These are phyloP conservation scores for Campaea margaritaria DNA, from an alignment of 2,888 invertebrate species.

Conservation along the genomic window DNA sequence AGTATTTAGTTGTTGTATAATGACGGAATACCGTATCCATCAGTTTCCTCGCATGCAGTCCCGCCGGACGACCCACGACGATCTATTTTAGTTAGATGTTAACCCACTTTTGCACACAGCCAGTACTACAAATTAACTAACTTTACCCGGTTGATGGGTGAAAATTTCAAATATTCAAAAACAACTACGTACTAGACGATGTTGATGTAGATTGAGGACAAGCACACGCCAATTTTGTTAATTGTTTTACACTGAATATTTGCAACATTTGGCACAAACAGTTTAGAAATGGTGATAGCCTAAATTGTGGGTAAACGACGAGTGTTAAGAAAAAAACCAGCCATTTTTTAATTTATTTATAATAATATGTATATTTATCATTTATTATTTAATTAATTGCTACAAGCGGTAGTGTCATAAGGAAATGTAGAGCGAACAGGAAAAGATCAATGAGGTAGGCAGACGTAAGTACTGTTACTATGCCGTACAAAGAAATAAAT, in stretches of 20 bases:
- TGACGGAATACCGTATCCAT: constrained; percentile 50
- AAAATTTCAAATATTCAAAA: constrained; percentile 30
- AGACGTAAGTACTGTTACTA: no score
- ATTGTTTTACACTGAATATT: constrained; percentile 14
- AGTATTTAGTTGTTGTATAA: constrained; percentile 5
- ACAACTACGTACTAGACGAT: constrained; percentile 11
- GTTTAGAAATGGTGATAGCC: constrained; percentile 5
- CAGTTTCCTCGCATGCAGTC: constrained; percentile 41
- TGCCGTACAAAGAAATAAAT: neutral
- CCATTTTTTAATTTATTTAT: no score
- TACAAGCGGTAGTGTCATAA: no score
- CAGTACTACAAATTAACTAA: constrained; percentile 70
- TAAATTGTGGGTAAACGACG: neutral
- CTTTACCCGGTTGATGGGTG: constrained; percentile 54
- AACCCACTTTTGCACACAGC: constrained; percentile 70
- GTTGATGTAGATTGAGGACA: constrained; percentile 23
- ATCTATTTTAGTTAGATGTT: constrained; percentile 73
- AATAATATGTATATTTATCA: no score
- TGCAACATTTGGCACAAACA: constrained; percentile 9
- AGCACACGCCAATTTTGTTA: constrained; percentile 12
- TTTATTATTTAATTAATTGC: no score
- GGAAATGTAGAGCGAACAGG: no score
- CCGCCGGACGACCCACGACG: constrained; percentile 63
- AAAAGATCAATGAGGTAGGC: no score
- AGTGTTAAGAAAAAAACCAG: no score